phyloP scores from a whole-genome alignment of 1,140 invertebrate species.

The Pseudachorutes palmiensis region DNA sequence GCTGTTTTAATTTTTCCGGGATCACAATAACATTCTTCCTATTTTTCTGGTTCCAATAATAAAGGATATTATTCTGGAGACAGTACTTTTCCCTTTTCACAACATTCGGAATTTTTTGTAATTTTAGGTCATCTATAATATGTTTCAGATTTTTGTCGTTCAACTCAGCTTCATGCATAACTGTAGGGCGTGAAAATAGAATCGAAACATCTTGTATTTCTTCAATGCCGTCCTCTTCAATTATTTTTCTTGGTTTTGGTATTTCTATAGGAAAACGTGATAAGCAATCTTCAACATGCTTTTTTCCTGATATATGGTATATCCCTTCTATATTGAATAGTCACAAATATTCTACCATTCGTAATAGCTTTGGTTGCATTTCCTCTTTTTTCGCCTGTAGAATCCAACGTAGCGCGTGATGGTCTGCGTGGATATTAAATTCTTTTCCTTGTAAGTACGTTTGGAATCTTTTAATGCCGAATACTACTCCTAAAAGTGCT shows the following conservation, averaged over 20 bases:
- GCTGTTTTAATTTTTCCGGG: neutral
- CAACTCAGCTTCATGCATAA: no score
- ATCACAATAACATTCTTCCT: neutral
- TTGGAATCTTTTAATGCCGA: neutral
- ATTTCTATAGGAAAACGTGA: neutral
- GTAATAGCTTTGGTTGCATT: constrained; percentile 1
- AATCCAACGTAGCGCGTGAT: constrained; percentile 3
- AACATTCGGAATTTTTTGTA: neutral
- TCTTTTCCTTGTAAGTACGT: constrained; percentile 7
- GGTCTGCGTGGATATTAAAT: constrained; percentile 14
- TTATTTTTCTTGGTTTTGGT: constrained; percentile 28
- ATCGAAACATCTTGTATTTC: neutral
- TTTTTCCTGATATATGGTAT: neutral
- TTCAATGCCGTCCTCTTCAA: neutral
- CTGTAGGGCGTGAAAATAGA: no score
- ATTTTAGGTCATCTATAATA: no score
- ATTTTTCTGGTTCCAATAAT: neutral
- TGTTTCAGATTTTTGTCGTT: no score
- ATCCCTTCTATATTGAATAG: neutral
- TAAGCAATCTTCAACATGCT: neutral
- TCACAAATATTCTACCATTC: neutral
- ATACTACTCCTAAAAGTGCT: constrained; percentile 1
- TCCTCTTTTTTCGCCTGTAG: constrained; percentile 5
- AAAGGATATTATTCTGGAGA: neutral
- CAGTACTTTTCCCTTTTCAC: neutral